Conservation (phyloP, 2,888 invertebrate species). For the Scrobipalpa costella region DNA sequence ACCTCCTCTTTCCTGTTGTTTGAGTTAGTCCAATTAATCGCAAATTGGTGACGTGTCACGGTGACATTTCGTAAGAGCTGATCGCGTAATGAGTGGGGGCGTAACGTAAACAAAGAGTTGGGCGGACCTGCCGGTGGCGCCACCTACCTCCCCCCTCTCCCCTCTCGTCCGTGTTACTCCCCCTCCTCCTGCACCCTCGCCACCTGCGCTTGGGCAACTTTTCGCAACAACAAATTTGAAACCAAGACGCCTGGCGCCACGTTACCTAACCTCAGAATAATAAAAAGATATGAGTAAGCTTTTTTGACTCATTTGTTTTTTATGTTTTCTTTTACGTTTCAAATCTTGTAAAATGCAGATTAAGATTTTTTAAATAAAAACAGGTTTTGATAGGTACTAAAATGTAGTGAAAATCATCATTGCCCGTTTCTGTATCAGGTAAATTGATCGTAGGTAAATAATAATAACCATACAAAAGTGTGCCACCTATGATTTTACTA, state of each 20-base stretch:
- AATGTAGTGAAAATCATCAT: too few species aligned
- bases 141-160: slow-evolving; percentile 50
- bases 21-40: slow-evolving; percentile 32
- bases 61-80: slow-evolving; percentile 56
- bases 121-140: slow-evolving; percentile 72
- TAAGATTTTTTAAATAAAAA: background rate
- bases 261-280: slow-evolving; percentile 34
- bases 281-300: slow-evolving; percentile 28
- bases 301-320: background rate
- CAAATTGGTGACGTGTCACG: slow-evolving; percentile 36
- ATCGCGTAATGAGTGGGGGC: slow-evolving; percentile 71
- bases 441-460: too few species aligned
- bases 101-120: slow-evolving; percentile 78
- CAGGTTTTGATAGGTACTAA: too few species aligned
- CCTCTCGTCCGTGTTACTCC: slow-evolving; percentile 44
- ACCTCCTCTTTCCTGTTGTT: slow-evolving; percentile 20
- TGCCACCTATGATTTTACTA: too few species aligned
- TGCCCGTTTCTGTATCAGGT: too few species aligned
- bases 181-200: slow-evolving; percentile 42
- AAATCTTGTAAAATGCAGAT: background rate
- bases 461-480: too few species aligned
- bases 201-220: slow-evolving; percentile 67
- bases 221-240: slow-evolving; percentile 52
- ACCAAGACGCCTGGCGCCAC: slow-evolving; percentile 45
- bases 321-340: background rate